phyloP scores from a whole-genome alignment of 1,140 invertebrate genomes.

The Brachionus plicatilis region DNA sequence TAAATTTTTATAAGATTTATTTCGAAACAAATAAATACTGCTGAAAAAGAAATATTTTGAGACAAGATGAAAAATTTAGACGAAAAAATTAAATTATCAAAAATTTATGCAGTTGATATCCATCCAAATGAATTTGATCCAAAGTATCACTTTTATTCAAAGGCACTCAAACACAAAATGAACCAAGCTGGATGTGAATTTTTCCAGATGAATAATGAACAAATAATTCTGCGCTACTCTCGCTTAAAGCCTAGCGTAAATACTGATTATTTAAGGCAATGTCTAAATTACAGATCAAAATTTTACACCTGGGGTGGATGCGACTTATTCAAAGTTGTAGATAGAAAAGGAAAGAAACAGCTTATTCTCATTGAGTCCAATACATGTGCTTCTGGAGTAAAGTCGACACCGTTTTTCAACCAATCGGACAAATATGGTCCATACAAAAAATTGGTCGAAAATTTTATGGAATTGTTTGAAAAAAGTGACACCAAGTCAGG shows the following conservation, averaged over 20 bases:
- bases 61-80: not conserved
- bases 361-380: slow-evolving; percentile 10
- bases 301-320: not conserved
- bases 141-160: not conserved
- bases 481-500: not conserved
- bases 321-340: slow-evolving; percentile 10
- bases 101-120: not conserved
- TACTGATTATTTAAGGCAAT: not conserved
- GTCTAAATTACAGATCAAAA: not conserved
- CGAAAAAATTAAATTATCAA: not conserved
- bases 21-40: not conserved
- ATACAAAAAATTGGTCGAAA: not conserved
- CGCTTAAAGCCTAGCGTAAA: not conserved
- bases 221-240: not conserved
- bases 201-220: not conserved
- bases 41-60: not conserved
- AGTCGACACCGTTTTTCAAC: not conserved
- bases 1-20: not conserved
- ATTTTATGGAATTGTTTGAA: not conserved
- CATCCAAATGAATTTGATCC: not conserved
- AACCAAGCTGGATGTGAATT: not conserved
- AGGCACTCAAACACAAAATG: not conserved
- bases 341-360: not conserved
- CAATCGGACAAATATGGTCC: not conserved
- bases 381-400: not conserved